Evolutionary conservation across 2,113 vertebrate species (phyloP).

Genomic region (Australoheros scitulus): DNA sequence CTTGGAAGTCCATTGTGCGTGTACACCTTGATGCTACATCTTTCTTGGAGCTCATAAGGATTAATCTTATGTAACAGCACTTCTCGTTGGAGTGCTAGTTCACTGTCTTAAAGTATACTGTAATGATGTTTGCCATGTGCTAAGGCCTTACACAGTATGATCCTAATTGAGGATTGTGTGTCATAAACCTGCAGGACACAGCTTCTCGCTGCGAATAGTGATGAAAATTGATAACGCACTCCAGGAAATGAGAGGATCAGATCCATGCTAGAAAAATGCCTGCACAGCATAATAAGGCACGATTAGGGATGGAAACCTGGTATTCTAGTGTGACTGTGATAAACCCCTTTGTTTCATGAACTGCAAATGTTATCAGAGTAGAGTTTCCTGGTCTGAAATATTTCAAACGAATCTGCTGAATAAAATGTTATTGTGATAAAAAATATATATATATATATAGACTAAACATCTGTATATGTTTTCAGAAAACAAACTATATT

Average conservation of each 20-base stretch:
- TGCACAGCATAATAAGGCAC: slow-evolving; percentile 38
- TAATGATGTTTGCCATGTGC: slow-evolving; percentile 67
- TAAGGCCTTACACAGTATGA: slow-evolving; percentile 54
- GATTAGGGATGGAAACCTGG: slow-evolving; percentile 27
- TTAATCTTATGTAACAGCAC: slow-evolving; percentile 24
- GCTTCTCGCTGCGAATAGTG: slow-evolving; percentile 49
- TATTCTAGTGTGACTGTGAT: slow-evolving; percentile 23
- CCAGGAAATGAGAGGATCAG: slow-evolving; percentile 61
- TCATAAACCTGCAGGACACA: slow-evolving; percentile 62
- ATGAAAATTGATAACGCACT: slow-evolving; percentile 67
- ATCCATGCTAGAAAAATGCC: slow-evolving; percentile 46
- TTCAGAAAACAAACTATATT: neutral
- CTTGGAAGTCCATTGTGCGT: neutral
- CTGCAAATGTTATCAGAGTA: neutral
- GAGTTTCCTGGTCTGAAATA: neutral
- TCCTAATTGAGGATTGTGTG: slow-evolving; percentile 67
- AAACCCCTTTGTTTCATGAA: slow-evolving; percentile 6
- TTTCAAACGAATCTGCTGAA: neutral
- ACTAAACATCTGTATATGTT: neutral
- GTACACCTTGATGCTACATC: slow-evolving; percentile 8
- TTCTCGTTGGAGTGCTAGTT: slow-evolving; percentile 44
- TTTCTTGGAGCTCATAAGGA: slow-evolving; percentile 10
- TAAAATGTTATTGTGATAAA: neutral
- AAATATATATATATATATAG: too few species aligned
- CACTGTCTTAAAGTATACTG: slow-evolving; percentile 46